Evolutionary conservation across 1,140 invertebrate species (phyloP).

Genomic region (Papilio xuthus): DNA sequence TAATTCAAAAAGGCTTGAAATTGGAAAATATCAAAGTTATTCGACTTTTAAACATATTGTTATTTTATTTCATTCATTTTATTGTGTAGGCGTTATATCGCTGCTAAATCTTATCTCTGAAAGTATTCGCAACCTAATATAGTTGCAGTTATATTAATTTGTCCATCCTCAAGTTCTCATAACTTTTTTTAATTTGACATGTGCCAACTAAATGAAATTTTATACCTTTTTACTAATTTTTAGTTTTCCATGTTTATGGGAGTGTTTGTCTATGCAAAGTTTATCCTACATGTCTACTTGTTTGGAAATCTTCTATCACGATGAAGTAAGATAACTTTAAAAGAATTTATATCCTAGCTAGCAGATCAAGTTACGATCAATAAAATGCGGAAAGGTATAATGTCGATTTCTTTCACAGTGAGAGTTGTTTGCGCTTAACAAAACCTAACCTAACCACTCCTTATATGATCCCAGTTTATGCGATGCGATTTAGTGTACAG

Average conservation of each 20-base stretch:
- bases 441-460: conserved; percentile 16
- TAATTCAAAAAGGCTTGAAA: background rate
- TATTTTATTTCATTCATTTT: background rate
- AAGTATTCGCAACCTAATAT: conserved; percentile 9
- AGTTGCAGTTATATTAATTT: background rate
- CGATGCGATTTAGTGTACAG: background rate
- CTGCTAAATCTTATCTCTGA: background rate
- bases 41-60: background rate
- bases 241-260: too few species aligned
- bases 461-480: conserved; percentile 9
- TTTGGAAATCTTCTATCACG: background rate
- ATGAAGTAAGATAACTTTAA: background rate
- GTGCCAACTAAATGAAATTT: too few species aligned
- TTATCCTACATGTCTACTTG: too few species aligned
- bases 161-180: background rate
- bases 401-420: conserved; percentile 22
- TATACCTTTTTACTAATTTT: too few species aligned
- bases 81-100: background rate
- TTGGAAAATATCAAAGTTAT: background rate
- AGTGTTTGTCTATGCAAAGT: too few species aligned
- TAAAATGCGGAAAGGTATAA: conserved; percentile 16
- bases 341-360: background rate
- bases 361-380: conserved; percentile 1
- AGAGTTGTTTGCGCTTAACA: conserved; percentile 20
- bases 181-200: too few species aligned